phyloP scores from a whole-genome alignment of 2,888 invertebrate species.

The Keiferia lycopersicella region DNA sequence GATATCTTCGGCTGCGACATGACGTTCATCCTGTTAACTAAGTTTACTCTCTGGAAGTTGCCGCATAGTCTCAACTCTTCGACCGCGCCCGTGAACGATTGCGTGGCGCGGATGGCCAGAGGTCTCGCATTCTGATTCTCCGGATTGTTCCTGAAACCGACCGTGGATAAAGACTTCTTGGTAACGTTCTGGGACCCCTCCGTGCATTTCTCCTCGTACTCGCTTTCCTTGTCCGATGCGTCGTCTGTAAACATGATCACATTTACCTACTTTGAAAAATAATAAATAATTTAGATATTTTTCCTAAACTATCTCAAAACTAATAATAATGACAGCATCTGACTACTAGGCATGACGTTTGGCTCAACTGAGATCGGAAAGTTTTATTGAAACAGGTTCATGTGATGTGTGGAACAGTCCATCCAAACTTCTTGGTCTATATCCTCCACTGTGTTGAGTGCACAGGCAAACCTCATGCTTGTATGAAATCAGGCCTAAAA shows the following conservation, averaged over 20 bases:
- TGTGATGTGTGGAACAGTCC: no score
- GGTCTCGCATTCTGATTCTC: slow-evolving; percentile 66
- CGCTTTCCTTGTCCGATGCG: slow-evolving; percentile 71
- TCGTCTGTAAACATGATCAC: slow-evolving; percentile 70
- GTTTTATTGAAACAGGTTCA: no score
- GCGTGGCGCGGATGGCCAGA: slow-evolving; percentile 67
- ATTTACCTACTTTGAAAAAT: slow-evolving; percentile 31
- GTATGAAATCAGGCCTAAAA: no score
- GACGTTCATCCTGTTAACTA: slow-evolving; percentile 59
- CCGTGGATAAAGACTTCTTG: slow-evolving; percentile 70
- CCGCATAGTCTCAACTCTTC: slow-evolving; percentile 65
- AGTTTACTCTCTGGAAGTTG: slow-evolving; percentile 65
- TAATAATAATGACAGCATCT: not conserved
- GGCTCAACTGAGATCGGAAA: no score
- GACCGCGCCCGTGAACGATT: slow-evolving; percentile 70
- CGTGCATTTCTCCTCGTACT: slow-evolving; percentile 63
- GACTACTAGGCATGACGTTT: not conserved
- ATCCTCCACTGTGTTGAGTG: not conserved
- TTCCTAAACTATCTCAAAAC: slow-evolving; percentile 36
- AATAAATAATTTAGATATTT: slow-evolving; percentile 37
- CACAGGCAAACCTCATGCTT: no score
- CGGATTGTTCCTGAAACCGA: slow-evolving; percentile 62
- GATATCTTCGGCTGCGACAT: slow-evolving; percentile 54
- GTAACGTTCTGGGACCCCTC: slow-evolving; percentile 64
- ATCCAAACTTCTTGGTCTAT: no score